Evolutionary conservation across 2,888 invertebrate genomes (phyloP).

Genomic region (Spatulosminthurus flaviceps): DNA sequence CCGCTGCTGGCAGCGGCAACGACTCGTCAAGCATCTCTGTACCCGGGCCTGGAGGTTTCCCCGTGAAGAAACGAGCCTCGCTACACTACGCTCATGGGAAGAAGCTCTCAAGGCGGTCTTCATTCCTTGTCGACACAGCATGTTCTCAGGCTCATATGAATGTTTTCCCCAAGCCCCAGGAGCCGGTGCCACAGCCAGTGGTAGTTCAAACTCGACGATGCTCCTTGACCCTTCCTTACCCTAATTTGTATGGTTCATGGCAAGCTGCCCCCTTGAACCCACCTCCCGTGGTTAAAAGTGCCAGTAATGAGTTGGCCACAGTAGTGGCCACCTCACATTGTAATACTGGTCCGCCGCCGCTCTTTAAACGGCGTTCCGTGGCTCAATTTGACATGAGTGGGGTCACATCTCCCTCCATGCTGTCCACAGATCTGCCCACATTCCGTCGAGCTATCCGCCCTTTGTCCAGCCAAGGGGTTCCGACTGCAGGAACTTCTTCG

Average conservation of each 20-base stretch:
- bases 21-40: background rate
- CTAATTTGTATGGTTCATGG: constrained; percentile 64
- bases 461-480: constrained; percentile 24
- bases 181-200: constrained; percentile 57
- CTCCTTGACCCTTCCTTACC: constrained; percentile 64
- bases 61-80: constrained; percentile 49
- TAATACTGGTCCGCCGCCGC: constrained; percentile 39
- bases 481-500: background rate
- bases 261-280: constrained; percentile 54
- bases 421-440: background rate
- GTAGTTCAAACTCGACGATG: constrained; percentile 61
- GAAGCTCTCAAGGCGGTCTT: constrained; percentile 51
- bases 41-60: constrained; percentile 31
- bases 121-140: constrained; percentile 56
- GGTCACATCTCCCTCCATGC: constrained; percentile 28
- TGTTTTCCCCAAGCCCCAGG: constrained; percentile 53
- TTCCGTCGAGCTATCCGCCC: constrained; percentile 31
- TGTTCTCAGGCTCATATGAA: constrained; percentile 52
- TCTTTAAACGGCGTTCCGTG: constrained; percentile 54
- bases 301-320: constrained; percentile 56
- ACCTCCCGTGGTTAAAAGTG: constrained; percentile 50
- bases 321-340: constrained; percentile 40
- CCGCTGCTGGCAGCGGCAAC: constrained; percentile 42
- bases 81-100: constrained; percentile 53
- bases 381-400: constrained; percentile 57